Evolutionary conservation across 2,113 vertebrate species (phyloP), one percentile per base, ranked within the genome.

Genomic region (Aspiorhynchus laticeps): DNA sequence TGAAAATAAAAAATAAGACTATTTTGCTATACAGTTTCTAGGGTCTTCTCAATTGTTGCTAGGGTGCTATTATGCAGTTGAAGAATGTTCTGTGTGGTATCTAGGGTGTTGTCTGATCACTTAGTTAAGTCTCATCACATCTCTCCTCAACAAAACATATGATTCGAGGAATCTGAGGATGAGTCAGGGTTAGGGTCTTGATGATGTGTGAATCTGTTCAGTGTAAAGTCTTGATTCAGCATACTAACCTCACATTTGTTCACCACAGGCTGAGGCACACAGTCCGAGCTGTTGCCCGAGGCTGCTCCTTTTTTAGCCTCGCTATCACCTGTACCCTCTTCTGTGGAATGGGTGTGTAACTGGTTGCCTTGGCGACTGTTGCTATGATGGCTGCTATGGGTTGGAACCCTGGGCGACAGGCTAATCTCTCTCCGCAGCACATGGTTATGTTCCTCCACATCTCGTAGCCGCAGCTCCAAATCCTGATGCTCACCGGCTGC

Each of bases 211-310:
- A 61, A 38, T 38, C 9, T 11, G 43, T 53, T 17, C 14, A 28
- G 71, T 43, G 38, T 26, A 53, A 71, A 7, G 24, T 78, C 38
- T 28, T 63, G 5, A 81, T 6, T 24, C 43, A 10, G 21, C 7
- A 78, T 6, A 83, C 92, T 94, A 94, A 99, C 98, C 97, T 99
- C 98, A 2, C 98, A 99, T 90, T 99, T 99, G 87, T 99, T 97
- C 94, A 99, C 98, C 0, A 92, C 96, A 0, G 97, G 97, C 78
- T 97, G 97, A 92, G 97, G 97, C 59, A 96, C 95, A 3, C 98
- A 99, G 91, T 99, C 97, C 0, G 98, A 99, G 92, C 95, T 95
- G 94, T 99, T 99, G 26, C 96, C 96, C 0, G 94, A 93, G 77
- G 95, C 93, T 86, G 94, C 96, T 0, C 96, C 95, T 3, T 96